Conservation (phyloP, 2,888 invertebrate species). For the Galerucella calmariensis region DNA sequence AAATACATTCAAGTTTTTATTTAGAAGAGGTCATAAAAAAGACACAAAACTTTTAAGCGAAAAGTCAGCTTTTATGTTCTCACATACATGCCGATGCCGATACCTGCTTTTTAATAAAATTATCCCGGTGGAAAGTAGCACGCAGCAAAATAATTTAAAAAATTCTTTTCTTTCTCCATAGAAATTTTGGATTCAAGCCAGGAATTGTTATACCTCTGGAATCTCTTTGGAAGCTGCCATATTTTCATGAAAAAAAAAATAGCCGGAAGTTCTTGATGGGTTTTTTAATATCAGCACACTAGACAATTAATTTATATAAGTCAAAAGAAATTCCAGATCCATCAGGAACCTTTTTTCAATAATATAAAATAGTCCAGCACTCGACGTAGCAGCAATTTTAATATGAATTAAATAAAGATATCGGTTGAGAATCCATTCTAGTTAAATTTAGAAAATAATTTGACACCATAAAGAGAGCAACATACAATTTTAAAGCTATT, state of each 20-base stretch:
- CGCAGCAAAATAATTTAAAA: conserved; percentile 27
- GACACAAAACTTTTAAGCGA: background rate
- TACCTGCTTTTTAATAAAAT: conserved; percentile 15
- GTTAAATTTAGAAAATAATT: too few relatives aligned
- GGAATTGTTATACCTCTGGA: conserved; percentile 22
- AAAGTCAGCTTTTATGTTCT: background rate
- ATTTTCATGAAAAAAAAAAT: conserved; percentile 28
- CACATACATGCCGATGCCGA: background rate
- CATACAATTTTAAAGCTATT: too few relatives aligned
- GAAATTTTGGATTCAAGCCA: conserved; percentile 25
- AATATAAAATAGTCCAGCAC: too few relatives aligned
- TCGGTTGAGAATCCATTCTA: too few relatives aligned
- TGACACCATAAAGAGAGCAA: too few relatives aligned
- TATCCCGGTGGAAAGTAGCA: conserved; percentile 19
- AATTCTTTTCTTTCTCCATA: conserved; percentile 25
- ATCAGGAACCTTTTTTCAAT: too few relatives aligned
- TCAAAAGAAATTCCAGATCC: background rate
- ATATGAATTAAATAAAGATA: too few relatives aligned
- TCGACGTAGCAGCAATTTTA: too few relatives aligned
- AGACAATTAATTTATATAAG: background rate
- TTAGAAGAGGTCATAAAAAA: background rate
- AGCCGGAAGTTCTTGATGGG: background rate
- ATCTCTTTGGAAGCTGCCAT: conserved; percentile 22
- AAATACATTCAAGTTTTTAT: background rate
- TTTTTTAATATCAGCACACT: background rate